Evolutionary conservation across 2,797 vertebrate species (phyloP).

Genomic region (Sebastiscus tertius): DNA sequence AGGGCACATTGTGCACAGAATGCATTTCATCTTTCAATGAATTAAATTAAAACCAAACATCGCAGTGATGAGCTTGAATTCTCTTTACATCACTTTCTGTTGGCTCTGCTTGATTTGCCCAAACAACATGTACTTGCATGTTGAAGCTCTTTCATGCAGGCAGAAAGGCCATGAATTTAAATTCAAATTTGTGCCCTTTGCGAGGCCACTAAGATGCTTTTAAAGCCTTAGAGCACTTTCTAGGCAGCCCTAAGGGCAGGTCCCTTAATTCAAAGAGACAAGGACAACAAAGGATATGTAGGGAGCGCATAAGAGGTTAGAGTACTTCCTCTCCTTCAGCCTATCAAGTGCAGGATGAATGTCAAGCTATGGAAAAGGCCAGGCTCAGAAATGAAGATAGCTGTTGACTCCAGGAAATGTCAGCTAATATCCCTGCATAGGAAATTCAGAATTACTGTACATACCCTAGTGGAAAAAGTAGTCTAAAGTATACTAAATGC

Average conservation of each 20-base stretch:
- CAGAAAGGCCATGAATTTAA: constrained; percentile 31
- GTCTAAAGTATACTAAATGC: no score
- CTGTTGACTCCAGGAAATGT: constrained; percentile 64
- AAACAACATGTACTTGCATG: background rate
- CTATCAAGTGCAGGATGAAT: constrained; percentile 67
- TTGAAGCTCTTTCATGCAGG: background rate
- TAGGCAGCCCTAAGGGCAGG: constrained; percentile 30
- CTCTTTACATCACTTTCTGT: background rate
- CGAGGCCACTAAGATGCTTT: constrained; percentile 35
- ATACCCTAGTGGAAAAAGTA: background rate
- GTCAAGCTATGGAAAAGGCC: constrained; percentile 68
- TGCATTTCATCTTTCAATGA: constrained; percentile 26
- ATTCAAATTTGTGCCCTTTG: constrained; percentile 46
- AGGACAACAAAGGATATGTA: constrained; percentile 51
- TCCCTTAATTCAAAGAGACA: constrained; percentile 70
- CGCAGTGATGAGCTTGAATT: constrained; percentile 2
- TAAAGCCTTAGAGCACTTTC: constrained; percentile 40
- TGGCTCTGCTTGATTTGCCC: constrained; percentile 1
- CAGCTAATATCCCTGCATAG: constrained; percentile 31
- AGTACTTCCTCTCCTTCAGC: constrained; percentile 53
- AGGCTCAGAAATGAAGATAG: constrained; percentile 36
- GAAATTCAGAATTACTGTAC: background rate
- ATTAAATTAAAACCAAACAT: constrained; percentile 57
- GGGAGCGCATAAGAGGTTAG: constrained; percentile 37
- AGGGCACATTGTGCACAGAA: constrained; percentile 42